Conservation (phyloP, 1,140 invertebrate genomes). For the Contarinia nasturtii region DNA sequence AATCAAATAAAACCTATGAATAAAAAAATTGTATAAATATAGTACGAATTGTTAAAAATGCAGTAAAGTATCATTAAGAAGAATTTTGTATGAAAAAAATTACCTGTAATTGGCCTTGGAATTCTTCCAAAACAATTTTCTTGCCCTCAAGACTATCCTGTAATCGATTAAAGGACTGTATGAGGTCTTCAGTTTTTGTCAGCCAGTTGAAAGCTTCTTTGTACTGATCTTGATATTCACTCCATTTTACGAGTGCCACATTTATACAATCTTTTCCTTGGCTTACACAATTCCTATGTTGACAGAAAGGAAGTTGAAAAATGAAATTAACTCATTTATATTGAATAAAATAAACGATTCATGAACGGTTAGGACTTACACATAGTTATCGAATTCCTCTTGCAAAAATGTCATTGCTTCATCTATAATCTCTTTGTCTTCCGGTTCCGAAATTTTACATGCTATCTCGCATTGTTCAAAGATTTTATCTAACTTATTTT, state of each 20-base stretch:
- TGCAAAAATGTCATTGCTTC: constrained; percentile 75
- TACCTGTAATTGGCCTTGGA: constrained; percentile 75
- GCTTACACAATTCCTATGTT: constrained; percentile 43
- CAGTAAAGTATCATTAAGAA: too few relatives aligned
- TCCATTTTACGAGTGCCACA: constrained; percentile 83
- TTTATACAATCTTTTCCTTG: constrained; percentile 70
- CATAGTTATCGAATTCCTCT: constrained; percentile 70
- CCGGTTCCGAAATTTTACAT: constrained; percentile 59
- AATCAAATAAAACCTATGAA: constrained; percentile 86
- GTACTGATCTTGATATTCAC: constrained; percentile 87
- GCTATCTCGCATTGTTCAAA: constrained; percentile 65
- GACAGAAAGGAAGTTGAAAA: constrained; percentile 11
- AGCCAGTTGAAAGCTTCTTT: constrained; percentile 77
- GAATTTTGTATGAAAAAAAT: too few relatives aligned
- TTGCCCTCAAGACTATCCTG: constrained; percentile 80
- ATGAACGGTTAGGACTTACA: constrained; percentile 32
- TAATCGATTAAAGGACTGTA: constrained; percentile 78
- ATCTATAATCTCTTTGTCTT: constrained; percentile 77
- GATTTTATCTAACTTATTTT: constrained; percentile 62
- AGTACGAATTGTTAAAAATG: too few relatives aligned
- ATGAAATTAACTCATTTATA: constrained; percentile 2
- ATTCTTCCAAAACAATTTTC: constrained; percentile 71
- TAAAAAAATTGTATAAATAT: too few relatives aligned
- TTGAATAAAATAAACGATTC: constrained; percentile 1
- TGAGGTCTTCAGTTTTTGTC: constrained; percentile 63